Conservation (phyloP, 2,888 invertebrate genomes). For the Liopterus haemorrhoidalis region DNA sequence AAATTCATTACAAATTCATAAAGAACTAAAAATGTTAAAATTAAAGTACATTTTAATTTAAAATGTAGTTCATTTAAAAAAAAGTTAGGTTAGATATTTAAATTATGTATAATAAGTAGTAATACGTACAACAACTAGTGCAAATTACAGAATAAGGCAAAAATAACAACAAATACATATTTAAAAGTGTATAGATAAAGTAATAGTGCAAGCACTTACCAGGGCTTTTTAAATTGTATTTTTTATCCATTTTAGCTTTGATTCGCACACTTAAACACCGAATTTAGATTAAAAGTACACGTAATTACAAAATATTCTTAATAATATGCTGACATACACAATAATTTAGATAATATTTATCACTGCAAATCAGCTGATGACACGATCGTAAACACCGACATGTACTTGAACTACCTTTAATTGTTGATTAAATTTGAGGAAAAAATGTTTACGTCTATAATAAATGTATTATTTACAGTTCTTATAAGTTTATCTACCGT, state of each 20-base stretch:
- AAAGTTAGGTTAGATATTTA: slow-evolving; percentile 14
- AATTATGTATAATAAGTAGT: not conserved
- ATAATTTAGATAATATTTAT: too few species aligned
- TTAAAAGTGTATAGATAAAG: slow-evolving; percentile 1
- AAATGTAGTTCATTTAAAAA: slow-evolving; percentile 1
- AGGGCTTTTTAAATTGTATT: slow-evolving; percentile 57
- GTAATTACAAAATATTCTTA: too few species aligned
- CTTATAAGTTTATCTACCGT: too few species aligned
- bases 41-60: not conserved
- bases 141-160: not conserved
- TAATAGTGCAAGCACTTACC: slow-evolving; percentile 42
- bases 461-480: too few species aligned
- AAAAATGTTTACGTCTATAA: too few species aligned
- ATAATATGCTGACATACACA: too few species aligned
- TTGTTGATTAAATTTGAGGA: too few species aligned
- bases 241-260: slow-evolving; percentile 35
- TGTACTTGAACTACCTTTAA: too few species aligned
- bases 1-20: slow-evolving; percentile 25
- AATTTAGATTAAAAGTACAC: too few species aligned
- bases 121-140: not conserved
- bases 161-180: not conserved
- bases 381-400: too few species aligned
- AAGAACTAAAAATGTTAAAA: not conserved
- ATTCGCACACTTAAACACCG: too few species aligned
- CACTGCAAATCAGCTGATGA: too few species aligned